Percentiles rank a stretch among this genome's conserved stretches.
phyloP scores from a whole-genome alignment of 2,797 vertebrate genomes.

The Eulemur coronatus region DNA sequence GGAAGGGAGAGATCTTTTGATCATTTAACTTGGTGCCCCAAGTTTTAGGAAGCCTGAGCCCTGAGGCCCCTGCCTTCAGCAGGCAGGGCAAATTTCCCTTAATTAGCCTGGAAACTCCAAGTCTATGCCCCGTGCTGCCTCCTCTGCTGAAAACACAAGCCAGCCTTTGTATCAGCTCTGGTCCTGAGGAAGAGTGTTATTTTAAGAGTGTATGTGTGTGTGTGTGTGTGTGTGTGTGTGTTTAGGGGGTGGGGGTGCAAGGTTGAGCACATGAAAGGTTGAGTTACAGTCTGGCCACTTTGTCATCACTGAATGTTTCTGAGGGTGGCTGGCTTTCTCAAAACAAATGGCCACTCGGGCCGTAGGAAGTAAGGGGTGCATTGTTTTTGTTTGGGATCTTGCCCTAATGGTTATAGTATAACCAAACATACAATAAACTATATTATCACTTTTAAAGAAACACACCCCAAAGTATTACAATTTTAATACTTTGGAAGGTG shows the following conservation, averaged over 20 bases:
- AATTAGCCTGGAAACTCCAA: neutral
- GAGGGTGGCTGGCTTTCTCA: neutral
- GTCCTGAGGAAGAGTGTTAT: neutral
- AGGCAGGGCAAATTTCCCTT: neutral
- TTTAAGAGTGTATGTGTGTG: neutral
- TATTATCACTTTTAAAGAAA: neutral
- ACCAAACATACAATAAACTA: neutral
- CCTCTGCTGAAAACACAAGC: neutral
- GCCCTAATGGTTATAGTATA: neutral
- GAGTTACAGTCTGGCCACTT: neutral
- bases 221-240: neutral
- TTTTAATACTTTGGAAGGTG: neutral
- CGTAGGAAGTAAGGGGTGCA: neutral
- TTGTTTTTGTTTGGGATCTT: neutral
- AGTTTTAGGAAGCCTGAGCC: neutral
- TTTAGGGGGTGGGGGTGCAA: neutral
- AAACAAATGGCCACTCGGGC: neutral
- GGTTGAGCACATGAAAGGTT: neutral
- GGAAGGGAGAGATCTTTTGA: neutral
- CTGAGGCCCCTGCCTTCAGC: neutral
- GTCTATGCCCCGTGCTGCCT: neutral
- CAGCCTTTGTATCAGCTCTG: neutral
- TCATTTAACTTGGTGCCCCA: neutral
- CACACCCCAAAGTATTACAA: neutral
- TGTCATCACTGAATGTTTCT: neutral